Base-by-base conservation (phyloP, 2,888 invertebrate genomes). In the Adelognathus sp. region DNA sequence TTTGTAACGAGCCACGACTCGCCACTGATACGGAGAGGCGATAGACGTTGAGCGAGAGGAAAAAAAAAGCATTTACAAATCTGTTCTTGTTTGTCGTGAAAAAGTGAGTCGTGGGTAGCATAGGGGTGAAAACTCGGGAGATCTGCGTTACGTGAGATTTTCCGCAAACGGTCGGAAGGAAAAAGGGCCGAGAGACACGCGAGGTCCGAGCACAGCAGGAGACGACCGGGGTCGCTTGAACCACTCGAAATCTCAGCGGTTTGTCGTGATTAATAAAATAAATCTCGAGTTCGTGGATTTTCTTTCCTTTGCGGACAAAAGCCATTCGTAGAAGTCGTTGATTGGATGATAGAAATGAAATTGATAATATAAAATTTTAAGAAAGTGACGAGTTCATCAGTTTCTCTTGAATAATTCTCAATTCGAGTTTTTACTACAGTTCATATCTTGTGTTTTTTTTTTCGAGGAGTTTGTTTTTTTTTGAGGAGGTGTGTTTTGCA, bases 101-200 rank as follows among this genome's bases (percentile, higher is more conserved):
- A 11, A 44, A 21, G 16, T 29, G n/a, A 46, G 29, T 41, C 16
- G 29, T 18, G 18, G 21, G 44, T 44, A 44, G 63, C 11, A 39
- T 16, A 5, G 31, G 44, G 16, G 46, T 50, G 50, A 33, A 64
- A 50, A 50, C 4, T 33, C 46, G 33, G 14, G 14, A 6, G 50
- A 50, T 7, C 4, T 14, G 33, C 33, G 64, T 50, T 33, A 24
- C 46, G 64, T 64, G 16, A 50, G 64, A 50, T 44, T 54, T 69
- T 54, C 41, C 69, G 14, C 69, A 31, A 31, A 11, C 4, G 44
- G 5, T 11, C 14, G 44, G 41, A 54, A 29, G 24, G 52, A 39
- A 36, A n/a, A n/a, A 67, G 54, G 54, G 29, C 31, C 54, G 11
- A 6, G 3, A n/a, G 54, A 52, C 67, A 67, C 54, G 56, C 67